Base-by-base conservation (phyloP, 2,797 vertebrate species). In the Rhinatrema bivittatum region DNA sequence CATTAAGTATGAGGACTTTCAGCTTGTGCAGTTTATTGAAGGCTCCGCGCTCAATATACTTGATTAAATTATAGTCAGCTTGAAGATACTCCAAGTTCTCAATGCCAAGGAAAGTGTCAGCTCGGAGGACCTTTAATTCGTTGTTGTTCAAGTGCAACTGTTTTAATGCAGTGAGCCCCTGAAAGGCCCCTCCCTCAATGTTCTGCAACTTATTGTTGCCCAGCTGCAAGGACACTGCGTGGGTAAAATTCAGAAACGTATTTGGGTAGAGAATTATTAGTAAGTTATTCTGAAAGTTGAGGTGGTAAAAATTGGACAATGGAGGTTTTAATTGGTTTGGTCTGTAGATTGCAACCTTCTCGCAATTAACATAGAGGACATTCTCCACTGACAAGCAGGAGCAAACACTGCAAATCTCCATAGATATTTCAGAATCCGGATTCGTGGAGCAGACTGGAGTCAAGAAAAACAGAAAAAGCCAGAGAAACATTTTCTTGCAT, bases 81-180 rank as follows among this genome's bases (percentile, higher is more conserved):
- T 99, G 96, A 71, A 99, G 93, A 79, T 99, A 99, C 77, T 99
- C 96, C 91, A 99, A 84, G 84, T 94, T 99, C 76, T 99, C 96
- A 54, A 99, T 94, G 55, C 96, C 95, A 68, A 87, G 80, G 67
- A 99, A 98, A 70, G 94, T 97, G 86, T 98, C 95, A 29, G 94
- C 91, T 42, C 90, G 85, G 53, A 99, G 86, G 65, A 93, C 82
- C 79, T 94, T 97, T 63, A 99, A 81, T 86, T 98, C 93, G 41
- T 99, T 99, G 79, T 97, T 98, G 82, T 98, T 98, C 74, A 99
- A 83, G 73, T 99, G 94, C 74, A 99, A 86, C 81, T 98, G 96
- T 62, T 98, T 98, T 73, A 99, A 77, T 10, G 93, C 84, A 65
- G 87, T 89, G 57, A 99, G 92, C 48, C 96, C 95, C 66, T 83